A percentile compares a stretch with the other conserved stretches of the same genome.
These are phyloP conservation scores for Gonatopus flavifemur DNA, from an alignment of 1,140 invertebrate genomes.

Conservation along the genomic window DNA sequence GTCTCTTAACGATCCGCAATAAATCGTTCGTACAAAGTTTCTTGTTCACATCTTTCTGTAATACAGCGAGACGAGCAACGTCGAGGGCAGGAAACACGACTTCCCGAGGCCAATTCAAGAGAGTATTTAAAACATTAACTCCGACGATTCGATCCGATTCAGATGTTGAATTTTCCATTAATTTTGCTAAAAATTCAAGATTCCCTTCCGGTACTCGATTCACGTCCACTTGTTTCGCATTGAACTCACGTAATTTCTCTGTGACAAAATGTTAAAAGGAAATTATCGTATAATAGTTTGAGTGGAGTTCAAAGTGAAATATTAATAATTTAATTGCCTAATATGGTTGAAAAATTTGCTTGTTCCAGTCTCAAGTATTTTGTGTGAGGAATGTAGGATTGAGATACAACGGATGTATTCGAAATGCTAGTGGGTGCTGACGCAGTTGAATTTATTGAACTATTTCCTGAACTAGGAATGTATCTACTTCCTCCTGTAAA, in stretches of 20 bases:
- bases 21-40: conserved; percentile 61
- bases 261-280: conserved; percentile 21
- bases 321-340: conserved; percentile 51
- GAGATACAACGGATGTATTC: conserved; percentile 13
- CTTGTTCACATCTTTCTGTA: conserved; percentile 65
- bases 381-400: conserved; percentile 45
- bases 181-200: conserved; percentile 64
- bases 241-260: conserved; percentile 74
- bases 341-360: conserved; percentile 64
- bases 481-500: conserved; percentile 81
- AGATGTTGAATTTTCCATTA: conserved; percentile 55
- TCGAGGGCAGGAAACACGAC: conserved; percentile 86
- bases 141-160: conserved; percentile 51
- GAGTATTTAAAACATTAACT: conserved; percentile 65
- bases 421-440: conserved; percentile 36
- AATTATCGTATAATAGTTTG: conserved; percentile 60
- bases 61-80: conserved; percentile 75
- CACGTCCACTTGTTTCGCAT: conserved; percentile 61
- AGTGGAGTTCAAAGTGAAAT: conserved; percentile 32
- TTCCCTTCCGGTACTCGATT: conserved; percentile 58
- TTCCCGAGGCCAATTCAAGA: conserved; percentile 79
- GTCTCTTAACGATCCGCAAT: conserved; percentile 45
- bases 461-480: conserved; percentile 58
- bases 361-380: conserved; percentile 66
- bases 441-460: conserved; percentile 3